Base-by-base conservation (phyloP, 2,888 invertebrate genomes). In the Steinernema scapterisci region DNA sequence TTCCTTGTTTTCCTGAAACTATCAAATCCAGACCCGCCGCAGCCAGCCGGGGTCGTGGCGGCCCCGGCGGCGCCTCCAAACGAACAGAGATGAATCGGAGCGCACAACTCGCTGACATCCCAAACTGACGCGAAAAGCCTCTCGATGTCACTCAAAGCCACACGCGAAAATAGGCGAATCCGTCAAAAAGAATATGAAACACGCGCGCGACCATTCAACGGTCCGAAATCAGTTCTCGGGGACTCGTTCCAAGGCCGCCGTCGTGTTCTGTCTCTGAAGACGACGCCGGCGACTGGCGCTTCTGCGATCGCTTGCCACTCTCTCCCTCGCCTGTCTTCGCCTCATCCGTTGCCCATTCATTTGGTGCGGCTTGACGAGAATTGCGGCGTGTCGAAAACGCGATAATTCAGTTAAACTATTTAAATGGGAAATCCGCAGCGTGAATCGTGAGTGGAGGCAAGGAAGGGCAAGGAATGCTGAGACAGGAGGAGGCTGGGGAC, bases 121-220 rank as follows among this genome's bases (percentile, higher is more conserved):
- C 27, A 63, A 63, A 63, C 27, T 16, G 63, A 63, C 63, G 31
- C 63, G 31, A n/a, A 27, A 63, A 63, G 63, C 63, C 16, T 63
- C 31, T 63, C 25, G 31, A 63, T 25, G 63, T 63, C 63, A 63
- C 63, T 63, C 63, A 63, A 63, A 31, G 13, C 25, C 63, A 31
- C 63, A 5, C 63, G 31, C 63, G 31, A 31, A 63, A 63, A 63
- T 27, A 63, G 63, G 48, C 31, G 63, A 13, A 63, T 11, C 25
- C 63, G 38, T 63, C 63, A 63, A 63, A 63, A 25, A 63, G 63
- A 63, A 63, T 63, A 63, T 63, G 63, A 63, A 63, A 63, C 63
- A 63, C 63, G 63, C 63, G 63, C 31, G 48, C 27, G 31, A 25
- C 27, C 63, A 63, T 31, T 63, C 63, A 63, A 31, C 63, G 63